Evolutionary conservation across 2,797 vertebrate genomes (phyloP).

Genomic region (Neopelma chrysocephalum): DNA sequence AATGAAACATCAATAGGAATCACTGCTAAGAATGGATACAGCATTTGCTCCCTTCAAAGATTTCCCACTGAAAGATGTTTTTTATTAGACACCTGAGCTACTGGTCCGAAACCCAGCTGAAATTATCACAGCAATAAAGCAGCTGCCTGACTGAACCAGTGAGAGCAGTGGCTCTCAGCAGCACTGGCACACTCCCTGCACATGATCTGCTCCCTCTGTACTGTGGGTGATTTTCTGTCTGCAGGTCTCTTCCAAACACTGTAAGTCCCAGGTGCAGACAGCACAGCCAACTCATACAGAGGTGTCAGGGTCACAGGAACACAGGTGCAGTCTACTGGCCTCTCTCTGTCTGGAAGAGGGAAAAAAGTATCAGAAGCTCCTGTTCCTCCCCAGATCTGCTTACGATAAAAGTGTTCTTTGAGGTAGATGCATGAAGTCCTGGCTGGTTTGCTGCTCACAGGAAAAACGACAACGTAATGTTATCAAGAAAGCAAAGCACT

Average conservation of each 20-base stretch:
- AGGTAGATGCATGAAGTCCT: neutral
- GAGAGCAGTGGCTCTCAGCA: neutral
- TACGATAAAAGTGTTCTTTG: neutral
- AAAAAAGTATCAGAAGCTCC: neutral
- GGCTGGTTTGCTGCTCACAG: neutral
- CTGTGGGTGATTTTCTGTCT: neutral
- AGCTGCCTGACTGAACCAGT: neutral
- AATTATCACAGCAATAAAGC: neutral
- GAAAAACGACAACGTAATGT: accelerated
- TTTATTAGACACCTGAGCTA: neutral
- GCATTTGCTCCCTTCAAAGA: neutral
- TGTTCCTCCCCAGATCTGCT: neutral
- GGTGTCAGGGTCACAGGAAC: neutral
- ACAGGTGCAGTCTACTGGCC: neutral
- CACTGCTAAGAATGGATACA: neutral
- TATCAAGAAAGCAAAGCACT: neutral
- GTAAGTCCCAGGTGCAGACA: neutral
- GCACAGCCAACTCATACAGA: neutral
- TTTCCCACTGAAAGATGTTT: neutral
- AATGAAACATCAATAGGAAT: neutral
- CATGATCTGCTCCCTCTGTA: accelerated
- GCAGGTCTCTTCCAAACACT: neutral
- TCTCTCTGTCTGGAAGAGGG: neutral
- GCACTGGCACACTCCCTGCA: neutral
- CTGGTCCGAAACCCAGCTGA: neutral